A percentile compares a stretch with the other conserved stretches of the same genome.
Evolutionary conservation across 2,797 vertebrate species (phyloP).

Genomic region (Tragopan temminckii): DNA sequence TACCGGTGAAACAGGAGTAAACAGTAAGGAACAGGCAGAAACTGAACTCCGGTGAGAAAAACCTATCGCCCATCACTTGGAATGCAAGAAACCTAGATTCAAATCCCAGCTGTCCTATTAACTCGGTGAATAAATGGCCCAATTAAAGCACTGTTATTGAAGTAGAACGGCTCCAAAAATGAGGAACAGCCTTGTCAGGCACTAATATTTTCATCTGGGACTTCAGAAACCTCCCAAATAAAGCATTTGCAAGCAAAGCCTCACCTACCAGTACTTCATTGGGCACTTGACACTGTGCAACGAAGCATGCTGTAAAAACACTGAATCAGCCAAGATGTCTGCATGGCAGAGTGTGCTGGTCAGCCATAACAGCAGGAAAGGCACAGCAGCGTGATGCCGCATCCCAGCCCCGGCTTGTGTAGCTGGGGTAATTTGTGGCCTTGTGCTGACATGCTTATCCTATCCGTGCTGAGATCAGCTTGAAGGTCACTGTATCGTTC

Average conservation of each 20-base stretch:
- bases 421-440: not conserved
- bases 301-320: accelerated
- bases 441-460: not conserved
- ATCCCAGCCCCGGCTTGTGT: not conserved
- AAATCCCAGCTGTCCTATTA: not conserved
- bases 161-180: slow-evolving; percentile 13
- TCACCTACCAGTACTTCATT: not conserved
- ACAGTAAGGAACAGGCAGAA: not conserved
- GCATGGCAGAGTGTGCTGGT: accelerated
- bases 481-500: not conserved
- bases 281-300: accelerated
- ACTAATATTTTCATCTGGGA: not conserved
- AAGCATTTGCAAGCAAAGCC: not conserved
- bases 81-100: not conserved
- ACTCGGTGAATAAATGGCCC: not conserved
- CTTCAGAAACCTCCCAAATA: not conserved
- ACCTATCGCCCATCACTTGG: not conserved
- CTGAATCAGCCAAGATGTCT: accelerated
- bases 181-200: not conserved
- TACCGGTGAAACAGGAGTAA: not conserved
- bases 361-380: not conserved
- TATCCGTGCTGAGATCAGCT: not conserved
- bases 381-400: not conserved
- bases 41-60: not conserved
- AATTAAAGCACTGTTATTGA: slow-evolving; percentile 28